A percentile compares a stretch with the other conserved stretches of the same genome.
Evolutionary conservation across 2,888 invertebrate species (phyloP).

Genomic region (Scelioninae gen. 2): DNA sequence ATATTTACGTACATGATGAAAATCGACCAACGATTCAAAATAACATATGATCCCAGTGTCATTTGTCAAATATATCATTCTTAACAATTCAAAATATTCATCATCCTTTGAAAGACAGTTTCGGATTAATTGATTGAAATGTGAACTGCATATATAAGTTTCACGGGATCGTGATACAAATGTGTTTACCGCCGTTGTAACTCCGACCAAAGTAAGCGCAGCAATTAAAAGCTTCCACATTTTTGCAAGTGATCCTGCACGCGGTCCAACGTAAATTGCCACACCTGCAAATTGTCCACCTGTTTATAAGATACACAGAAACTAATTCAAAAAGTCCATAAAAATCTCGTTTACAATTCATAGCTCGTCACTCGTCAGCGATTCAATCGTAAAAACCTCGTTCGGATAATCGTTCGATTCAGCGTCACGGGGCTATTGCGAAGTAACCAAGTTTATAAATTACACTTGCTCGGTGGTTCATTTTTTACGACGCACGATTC

Average conservation of each 20-base stretch:
- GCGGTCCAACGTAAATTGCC: background rate
- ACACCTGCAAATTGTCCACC: background rate
- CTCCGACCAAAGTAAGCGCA: background rate
- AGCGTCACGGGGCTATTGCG: background rate
- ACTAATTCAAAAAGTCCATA: conserved; percentile 12
- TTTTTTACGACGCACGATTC: conserved; percentile 4
- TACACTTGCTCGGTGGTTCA: conserved; percentile 4
- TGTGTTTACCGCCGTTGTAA: background rate
- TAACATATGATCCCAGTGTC: too few relatives aligned
- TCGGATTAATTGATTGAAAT: too few relatives aligned
- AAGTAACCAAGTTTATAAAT: conserved; percentile 9
- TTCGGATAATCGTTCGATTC: background rate
- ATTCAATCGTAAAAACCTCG: conserved; percentile 23
- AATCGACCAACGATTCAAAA: too few relatives aligned
- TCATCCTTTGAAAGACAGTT: too few relatives aligned
- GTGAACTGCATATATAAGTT: too few relatives aligned
- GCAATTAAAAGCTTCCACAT: conserved; percentile 14
- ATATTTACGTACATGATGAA: too few relatives aligned
- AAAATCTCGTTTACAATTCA: conserved; percentile 28
- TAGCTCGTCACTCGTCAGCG: conserved; percentile 12
- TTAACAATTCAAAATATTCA: too few relatives aligned
- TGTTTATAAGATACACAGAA: conserved; percentile 17
- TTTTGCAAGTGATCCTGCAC: background rate
- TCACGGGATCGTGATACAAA: too few relatives aligned
- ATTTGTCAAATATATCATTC: too few relatives aligned